A percentile compares a stretch with the other conserved stretches of the same genome.
phyloP scores from a whole-genome alignment of 2,888 invertebrate genomes.

The Dugesia japonica region DNA sequence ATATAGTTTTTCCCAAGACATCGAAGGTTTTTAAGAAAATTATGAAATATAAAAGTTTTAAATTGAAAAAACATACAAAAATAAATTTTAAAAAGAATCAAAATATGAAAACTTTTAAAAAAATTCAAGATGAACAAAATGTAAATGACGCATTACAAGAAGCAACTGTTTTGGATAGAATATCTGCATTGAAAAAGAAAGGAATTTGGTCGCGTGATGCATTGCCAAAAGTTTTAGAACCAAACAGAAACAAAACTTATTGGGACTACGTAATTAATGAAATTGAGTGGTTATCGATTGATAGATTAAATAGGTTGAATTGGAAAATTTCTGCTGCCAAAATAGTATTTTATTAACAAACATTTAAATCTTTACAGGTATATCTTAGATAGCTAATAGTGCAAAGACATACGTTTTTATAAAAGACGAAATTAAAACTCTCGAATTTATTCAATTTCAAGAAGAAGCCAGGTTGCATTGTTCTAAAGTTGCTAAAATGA shows the following conservation, averaged over 20 bases:
- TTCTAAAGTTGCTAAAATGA: not conserved
- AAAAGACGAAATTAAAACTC: not conserved
- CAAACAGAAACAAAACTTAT: conserved; percentile 73
- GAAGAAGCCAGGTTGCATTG: not conserved
- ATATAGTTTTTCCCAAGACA: not conserved
- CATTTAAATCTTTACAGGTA: no score
- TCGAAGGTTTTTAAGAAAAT: not conserved
- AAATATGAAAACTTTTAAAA: not conserved
- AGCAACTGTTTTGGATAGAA: conserved; percentile 77
- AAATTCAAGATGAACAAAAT: conserved; percentile 25
- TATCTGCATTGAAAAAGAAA: conserved; percentile 74
- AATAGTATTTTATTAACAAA: conserved; percentile 53
- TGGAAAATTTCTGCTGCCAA: conserved; percentile 90
- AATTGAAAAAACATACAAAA: not conserved
- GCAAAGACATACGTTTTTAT: not conserved
- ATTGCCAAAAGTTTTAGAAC: conserved; percentile 61
- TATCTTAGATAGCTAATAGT: not conserved
- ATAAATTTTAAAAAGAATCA: not conserved
- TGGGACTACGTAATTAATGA: conserved; percentile 97
- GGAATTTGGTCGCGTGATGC: conserved; percentile 83
- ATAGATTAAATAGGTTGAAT: conserved; percentile 88
- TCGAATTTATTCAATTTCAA: not conserved
- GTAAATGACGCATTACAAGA: conserved; percentile 52
- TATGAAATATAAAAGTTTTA: not conserved
- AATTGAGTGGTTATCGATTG: conserved; percentile 92